Evolutionary conservation across 2,113 vertebrate genomes (phyloP).

Genomic region (Melanerpes formicivorus): DNA sequence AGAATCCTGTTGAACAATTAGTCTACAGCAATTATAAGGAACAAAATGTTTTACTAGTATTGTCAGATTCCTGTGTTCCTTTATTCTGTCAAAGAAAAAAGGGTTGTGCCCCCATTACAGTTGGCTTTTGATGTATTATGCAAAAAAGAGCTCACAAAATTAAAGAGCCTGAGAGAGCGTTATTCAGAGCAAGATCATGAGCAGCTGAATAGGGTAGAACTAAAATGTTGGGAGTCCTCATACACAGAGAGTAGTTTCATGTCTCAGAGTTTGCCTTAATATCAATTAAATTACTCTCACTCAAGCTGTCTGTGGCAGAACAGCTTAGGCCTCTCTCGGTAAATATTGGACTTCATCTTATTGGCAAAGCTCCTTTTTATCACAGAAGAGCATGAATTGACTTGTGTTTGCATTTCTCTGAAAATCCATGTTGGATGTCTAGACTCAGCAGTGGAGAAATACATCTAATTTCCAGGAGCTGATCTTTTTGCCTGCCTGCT

Average conservation of each 20-base stretch:
- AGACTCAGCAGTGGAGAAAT: neutral
- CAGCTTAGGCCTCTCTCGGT: neutral
- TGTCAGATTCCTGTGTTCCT: neutral
- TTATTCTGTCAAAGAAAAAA: neutral
- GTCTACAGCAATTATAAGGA: neutral
- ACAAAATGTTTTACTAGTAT: neutral
- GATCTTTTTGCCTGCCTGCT: neutral
- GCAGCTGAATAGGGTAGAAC: neutral
- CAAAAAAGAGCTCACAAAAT: neutral
- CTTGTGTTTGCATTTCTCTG: neutral
- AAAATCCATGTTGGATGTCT: neutral
- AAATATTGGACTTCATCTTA: neutral
- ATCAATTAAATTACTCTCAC: neutral
- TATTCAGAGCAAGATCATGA: neutral
- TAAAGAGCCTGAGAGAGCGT: neutral
- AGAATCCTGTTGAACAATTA: neutral
- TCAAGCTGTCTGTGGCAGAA: neutral
- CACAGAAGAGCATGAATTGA: neutral
- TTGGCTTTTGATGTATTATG: slow-evolving; percentile 16
- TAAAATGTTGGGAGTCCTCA: neutral
- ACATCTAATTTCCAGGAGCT: neutral
- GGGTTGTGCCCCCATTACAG: neutral
- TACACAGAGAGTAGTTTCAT: neutral
- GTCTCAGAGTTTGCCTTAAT: neutral
- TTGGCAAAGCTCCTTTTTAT: neutral